Evolutionary conservation across 2,113 vertebrate genomes (phyloP).

Genomic region (Odontophorus gujanensis): DNA sequence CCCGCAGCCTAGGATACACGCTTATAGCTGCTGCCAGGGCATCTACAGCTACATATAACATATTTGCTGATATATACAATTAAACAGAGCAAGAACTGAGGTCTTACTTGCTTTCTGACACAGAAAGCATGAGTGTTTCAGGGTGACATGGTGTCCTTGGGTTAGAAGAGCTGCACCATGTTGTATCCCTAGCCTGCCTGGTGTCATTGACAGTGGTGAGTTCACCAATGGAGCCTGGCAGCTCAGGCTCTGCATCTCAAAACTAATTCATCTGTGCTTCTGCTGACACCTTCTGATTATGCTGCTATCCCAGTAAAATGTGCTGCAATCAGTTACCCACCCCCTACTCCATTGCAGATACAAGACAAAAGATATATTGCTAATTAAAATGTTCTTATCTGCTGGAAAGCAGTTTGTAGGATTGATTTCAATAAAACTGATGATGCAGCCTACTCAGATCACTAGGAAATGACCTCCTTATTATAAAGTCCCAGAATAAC

Average conservation of each 20-base stretch:
- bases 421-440: conserved; percentile 62
- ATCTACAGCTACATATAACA: neutral
- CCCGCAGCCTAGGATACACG: neutral
- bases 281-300: conserved; percentile 63
- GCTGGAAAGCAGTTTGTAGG: conserved; percentile 48
- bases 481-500: conserved; percentile 58
- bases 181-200: accelerated
- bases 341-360: conserved; percentile 14
- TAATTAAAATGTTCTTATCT: conserved; percentile 66
- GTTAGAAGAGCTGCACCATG: neutral
- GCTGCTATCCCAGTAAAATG: neutral
- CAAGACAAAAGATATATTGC: conserved; percentile 54
- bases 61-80: neutral
- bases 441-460: conserved; percentile 43
- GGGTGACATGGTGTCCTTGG: accelerated
- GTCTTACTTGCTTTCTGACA: neutral
- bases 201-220: accelerated
- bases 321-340: conserved; percentile 14
- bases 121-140: neutral
- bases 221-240: accelerated
- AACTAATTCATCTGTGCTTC: conserved; percentile 44
- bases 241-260: neutral
- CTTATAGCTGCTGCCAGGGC: neutral
- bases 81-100: neutral
- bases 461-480: conserved; percentile 59